A percentile compares a stretch with the other conserved stretches of the same genome.
These are phyloP conservation scores for Lamproptera curius DNA, from an alignment of 2,888 invertebrate species.

Conservation along the genomic window DNA sequence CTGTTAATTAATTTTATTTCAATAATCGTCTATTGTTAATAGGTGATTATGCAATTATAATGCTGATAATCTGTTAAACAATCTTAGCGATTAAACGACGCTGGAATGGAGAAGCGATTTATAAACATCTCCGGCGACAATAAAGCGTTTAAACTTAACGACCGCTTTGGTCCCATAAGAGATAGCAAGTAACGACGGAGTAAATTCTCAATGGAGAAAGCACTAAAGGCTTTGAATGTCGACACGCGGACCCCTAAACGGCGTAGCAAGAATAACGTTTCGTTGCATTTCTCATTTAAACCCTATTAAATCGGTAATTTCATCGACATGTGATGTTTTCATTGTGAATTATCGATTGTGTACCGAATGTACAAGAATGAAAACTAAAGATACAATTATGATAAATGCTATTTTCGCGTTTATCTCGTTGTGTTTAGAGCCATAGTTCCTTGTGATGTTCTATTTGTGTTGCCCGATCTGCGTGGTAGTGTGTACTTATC, in stretches of 20 bases:
- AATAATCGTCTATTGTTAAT: too few species aligned
- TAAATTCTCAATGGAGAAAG: constrained; percentile 16
- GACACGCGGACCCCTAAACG: constrained; percentile 31
- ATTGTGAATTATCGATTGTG: constrained; percentile 39
- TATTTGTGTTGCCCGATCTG: constrained; percentile 3
- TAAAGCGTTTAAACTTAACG: neutral
- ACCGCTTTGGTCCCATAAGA: too few species aligned
- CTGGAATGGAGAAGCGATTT: too few species aligned
- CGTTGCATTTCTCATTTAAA: constrained; percentile 31
- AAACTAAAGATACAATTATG: too few species aligned
- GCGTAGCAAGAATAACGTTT: constrained; percentile 41
- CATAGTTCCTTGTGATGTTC: constrained; percentile 17
- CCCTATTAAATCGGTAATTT: constrained; percentile 31
- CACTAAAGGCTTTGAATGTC: constrained; percentile 34
- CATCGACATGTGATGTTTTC: constrained; percentile 37
- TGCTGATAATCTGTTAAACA: too few species aligned
- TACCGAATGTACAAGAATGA: too few species aligned
- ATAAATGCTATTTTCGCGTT: neutral
- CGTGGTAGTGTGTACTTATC: constrained; percentile 28
- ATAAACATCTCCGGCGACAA: too few species aligned
- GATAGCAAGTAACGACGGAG: too few species aligned
- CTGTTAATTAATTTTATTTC: too few species aligned
- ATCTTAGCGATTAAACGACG: too few species aligned
- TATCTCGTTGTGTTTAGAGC: constrained; percentile 3
- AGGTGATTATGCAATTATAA: too few species aligned